Conservation (phyloP, 2,888 invertebrate genomes). For the Anthophora plumipes region DNA sequence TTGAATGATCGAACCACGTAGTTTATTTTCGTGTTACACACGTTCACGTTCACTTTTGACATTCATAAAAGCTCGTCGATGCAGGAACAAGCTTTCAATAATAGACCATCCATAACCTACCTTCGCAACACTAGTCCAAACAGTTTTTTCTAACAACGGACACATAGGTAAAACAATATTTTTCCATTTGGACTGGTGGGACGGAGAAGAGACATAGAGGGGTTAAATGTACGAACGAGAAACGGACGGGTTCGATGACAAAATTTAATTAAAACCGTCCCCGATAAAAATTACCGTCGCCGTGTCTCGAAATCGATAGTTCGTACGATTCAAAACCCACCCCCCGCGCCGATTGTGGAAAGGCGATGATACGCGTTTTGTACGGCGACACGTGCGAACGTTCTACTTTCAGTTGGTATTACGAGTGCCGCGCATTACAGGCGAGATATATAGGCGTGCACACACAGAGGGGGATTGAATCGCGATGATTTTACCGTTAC, state of each 20-base stretch:
- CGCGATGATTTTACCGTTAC: constrained; percentile 27
- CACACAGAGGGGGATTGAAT: constrained; percentile 14
- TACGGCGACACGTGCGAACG: constrained; percentile 41
- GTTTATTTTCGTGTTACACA: constrained; percentile 11
- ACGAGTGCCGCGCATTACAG: constrained; percentile 12
- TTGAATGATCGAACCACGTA: neutral
- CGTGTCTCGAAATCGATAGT: constrained; percentile 8
- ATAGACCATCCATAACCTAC: neutral
- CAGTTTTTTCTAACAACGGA: neutral
- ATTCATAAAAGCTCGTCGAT: neutral
- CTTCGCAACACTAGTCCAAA: neutral
- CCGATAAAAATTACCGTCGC: constrained; percentile 2
- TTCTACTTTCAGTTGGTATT: constrained; percentile 17
- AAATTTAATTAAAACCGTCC: constrained; percentile 24
- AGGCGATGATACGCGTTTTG: constrained; percentile 23
- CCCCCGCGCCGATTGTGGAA: neutral
- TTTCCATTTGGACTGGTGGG: neutral
- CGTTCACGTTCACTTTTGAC: neutral
- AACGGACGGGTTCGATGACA: neutral
- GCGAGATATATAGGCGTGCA: neutral
- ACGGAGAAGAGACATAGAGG: no score
- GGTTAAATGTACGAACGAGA: neutral
- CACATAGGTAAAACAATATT: neutral
- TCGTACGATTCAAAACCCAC: constrained; percentile 7
- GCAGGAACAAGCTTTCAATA: neutral